phyloP scores from a whole-genome alignment of 2,888 invertebrate species.

The Drosophila austrosaltans region DNA sequence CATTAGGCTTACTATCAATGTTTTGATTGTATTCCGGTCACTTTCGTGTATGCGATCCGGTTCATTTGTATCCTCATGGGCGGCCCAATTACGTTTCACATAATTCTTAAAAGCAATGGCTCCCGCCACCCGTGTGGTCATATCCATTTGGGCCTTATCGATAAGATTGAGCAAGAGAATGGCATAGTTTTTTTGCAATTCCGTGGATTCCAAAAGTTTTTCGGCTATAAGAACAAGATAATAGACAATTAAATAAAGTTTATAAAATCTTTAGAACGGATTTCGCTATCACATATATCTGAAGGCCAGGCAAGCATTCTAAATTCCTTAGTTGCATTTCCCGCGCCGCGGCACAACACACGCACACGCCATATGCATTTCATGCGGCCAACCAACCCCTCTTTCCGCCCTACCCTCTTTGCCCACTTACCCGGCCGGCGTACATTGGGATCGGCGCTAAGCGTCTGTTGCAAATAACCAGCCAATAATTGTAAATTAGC shows the following conservation, averaged over 20 bases:
- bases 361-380: constrained; percentile 16
- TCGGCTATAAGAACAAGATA: constrained; percentile 87
- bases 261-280: background rate
- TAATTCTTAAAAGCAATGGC: constrained; percentile 98
- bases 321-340: constrained; percentile 41
- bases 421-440: constrained; percentile 90
- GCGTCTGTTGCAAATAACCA: constrained; percentile 93
- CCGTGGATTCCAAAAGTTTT: constrained; percentile 94
- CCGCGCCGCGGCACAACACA: constrained; percentile 54
- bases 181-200: constrained; percentile 95
- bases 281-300: background rate
- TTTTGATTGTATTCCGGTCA: constrained; percentile 92
- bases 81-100: constrained; percentile 97
- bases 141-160: constrained; percentile 91
- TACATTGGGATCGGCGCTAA: constrained; percentile 91
- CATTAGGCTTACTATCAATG: constrained; percentile 95
- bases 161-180: constrained; percentile 93
- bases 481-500: constrained; percentile 92
- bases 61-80: constrained; percentile 88
- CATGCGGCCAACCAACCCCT: constrained; percentile 20
- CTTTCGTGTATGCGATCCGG: constrained; percentile 90
- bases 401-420: constrained; percentile 21
- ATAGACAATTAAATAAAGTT: background rate
- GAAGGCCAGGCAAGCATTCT: too few species aligned
- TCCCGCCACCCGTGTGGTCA: constrained; percentile 93